Evolutionary conservation across 1,140 invertebrate genomes (phyloP).

Genomic region (Dendrolimus punctatus): DNA sequence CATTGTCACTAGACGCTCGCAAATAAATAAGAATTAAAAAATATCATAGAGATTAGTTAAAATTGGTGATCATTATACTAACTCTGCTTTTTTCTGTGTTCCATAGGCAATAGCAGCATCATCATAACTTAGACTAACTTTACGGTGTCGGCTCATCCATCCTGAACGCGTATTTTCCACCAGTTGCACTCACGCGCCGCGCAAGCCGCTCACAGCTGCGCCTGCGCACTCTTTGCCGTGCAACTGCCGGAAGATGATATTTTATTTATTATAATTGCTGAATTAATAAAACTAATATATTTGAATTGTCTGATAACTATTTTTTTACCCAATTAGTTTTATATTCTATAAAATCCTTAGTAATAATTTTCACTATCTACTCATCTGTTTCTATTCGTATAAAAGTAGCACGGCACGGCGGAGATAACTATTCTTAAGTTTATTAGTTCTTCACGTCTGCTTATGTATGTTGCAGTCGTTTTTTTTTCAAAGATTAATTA

Average conservation of each 20-base stretch:
- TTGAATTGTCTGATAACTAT: constrained; percentile 20
- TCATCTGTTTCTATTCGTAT: too few species aligned
- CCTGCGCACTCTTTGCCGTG: constrained; percentile 29
- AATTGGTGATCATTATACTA: constrained; percentile 11
- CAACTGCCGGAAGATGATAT: constrained; percentile 62
- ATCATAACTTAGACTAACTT: constrained; percentile 37
- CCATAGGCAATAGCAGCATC: constrained; percentile 40
- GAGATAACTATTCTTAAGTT: too few species aligned
- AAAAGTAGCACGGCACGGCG: too few species aligned
- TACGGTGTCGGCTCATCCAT: constrained; percentile 54
- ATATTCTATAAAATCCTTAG: not conserved
- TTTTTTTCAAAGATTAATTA: too few species aligned
- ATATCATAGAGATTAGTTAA: too few species aligned
- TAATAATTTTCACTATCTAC: too few species aligned
- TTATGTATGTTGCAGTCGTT: too few species aligned
- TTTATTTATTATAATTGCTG: constrained; percentile 45
- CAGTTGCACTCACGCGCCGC: constrained; percentile 49
- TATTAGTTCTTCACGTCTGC: too few species aligned
- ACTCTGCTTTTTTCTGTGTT: constrained; percentile 29
- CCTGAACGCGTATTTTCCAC: constrained; percentile 55
- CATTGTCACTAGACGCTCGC: too few species aligned
- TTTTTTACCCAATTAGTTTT: not conserved
- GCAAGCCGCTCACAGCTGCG: constrained; percentile 18
- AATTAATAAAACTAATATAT: constrained; percentile 35
- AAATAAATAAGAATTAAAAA: too few species aligned